Evolutionary conservation across 2,797 vertebrate genomes (phyloP).

Genomic region (Heliangelus exortis): DNA sequence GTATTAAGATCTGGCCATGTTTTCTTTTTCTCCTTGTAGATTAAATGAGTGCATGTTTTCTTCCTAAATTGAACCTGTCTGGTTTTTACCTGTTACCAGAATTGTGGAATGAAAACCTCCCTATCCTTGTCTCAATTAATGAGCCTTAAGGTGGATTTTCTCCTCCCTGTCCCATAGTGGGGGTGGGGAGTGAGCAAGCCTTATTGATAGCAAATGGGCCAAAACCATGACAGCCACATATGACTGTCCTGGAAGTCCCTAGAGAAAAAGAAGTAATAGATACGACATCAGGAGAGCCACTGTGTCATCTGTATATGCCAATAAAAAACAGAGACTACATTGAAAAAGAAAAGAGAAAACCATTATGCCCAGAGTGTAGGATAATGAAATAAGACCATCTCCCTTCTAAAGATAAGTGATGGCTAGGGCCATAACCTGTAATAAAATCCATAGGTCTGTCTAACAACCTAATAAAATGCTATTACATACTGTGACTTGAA

Average conservation of each 20-base stretch:
- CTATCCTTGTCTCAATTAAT: no score
- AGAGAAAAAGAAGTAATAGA: background rate
- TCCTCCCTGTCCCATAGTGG: no score
- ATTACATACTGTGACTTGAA: background rate
- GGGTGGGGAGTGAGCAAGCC: no score
- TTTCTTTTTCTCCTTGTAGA: no score
- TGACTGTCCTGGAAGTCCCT: background rate
- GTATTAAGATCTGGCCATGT: no score
- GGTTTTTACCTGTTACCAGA: no score
- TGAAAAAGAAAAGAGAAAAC: background rate
- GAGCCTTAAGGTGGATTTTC: no score
- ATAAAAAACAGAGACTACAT: background rate
- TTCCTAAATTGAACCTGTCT: no score
- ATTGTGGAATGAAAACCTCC: no score
- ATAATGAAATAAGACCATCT: background rate
- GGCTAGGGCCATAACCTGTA: background rate
- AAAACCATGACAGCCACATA: no score
- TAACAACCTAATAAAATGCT: background rate
- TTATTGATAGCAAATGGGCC: no score
- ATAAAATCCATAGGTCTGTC: background rate
- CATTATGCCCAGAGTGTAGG: background rate
- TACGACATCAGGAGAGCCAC: background rate
- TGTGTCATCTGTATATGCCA: background rate
- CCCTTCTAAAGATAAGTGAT: background rate
- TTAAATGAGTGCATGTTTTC: no score